Conservation (phyloP, 1,140 invertebrate species). For the Temnothorax nylanderi region DNA sequence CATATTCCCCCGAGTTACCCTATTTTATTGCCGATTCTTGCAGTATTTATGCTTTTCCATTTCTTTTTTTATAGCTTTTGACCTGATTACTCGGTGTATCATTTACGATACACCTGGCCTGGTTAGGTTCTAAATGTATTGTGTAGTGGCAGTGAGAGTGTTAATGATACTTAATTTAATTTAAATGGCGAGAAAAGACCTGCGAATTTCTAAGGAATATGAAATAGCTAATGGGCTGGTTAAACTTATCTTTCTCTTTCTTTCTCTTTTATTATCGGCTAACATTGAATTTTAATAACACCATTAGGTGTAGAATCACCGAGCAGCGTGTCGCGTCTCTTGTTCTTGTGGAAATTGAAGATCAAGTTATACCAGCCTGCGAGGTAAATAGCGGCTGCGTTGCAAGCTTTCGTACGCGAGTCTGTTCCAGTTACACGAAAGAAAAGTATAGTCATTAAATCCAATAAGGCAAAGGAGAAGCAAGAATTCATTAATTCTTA, state of each 20-base stretch:
- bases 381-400: neutral
- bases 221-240: neutral
- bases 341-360: neutral
- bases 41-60: too few species aligned
- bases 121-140: too few species aligned
- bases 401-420: neutral
- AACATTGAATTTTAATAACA: neutral
- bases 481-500: neutral
- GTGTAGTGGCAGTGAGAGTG: too few species aligned
- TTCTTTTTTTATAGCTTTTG: too few species aligned
- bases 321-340: neutral
- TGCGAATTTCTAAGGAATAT: neutral
- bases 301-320: neutral
- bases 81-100: too few species aligned
- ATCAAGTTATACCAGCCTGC: neutral
- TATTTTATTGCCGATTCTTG: too few species aligned
- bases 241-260: neutral
- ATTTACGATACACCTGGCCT: too few species aligned
- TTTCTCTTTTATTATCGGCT: neutral
- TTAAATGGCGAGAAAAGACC: neutral
- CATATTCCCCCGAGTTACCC: too few species aligned
- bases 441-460: neutral
- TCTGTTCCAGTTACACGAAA: constrained; percentile 10
- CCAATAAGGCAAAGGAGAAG: neutral
- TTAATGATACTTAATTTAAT: neutral